Percentiles rank a stretch among this genome's conserved stretches.
Conservation (phyloP, 2,113 vertebrate species). For the Oncorhynchus clarkii region DNA sequence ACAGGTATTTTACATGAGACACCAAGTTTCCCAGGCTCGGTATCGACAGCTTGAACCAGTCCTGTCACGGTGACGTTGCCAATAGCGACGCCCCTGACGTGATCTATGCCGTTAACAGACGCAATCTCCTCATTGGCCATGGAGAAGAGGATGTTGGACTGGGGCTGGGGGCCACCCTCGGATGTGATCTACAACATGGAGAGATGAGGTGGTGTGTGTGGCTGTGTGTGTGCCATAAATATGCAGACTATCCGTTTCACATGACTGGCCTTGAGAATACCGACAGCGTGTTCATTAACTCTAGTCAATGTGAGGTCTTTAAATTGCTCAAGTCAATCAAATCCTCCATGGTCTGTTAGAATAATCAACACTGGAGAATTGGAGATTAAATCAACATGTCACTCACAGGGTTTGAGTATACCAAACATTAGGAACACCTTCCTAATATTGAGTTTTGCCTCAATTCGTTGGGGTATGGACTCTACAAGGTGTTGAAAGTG, state of each 20-base stretch:
- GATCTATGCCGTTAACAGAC: slow-evolving; percentile 74
- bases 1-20: slow-evolving; percentile 79
- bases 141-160: slow-evolving; percentile 92
- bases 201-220: not conserved
- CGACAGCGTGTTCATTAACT: slow-evolving; percentile 1
- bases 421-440: too few relatives aligned
- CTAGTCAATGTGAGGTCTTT: slow-evolving; percentile 1
- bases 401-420: not conserved
- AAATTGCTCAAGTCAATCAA: slow-evolving; percentile 23
- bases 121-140: slow-evolving; percentile 77
- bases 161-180: slow-evolving; percentile 93
- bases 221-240: not conserved
- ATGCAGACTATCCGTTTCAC: not conserved
- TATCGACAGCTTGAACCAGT: slow-evolving; percentile 86
- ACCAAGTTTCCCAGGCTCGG: slow-evolving; percentile 86
- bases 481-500: too few relatives aligned
- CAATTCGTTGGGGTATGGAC: too few relatives aligned
- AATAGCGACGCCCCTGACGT: slow-evolving; percentile 74
- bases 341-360: slow-evolving; percentile 14
- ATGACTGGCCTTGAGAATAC: not conserved
- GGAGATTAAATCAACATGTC: slow-evolving; percentile 11
- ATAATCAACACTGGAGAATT: slow-evolving; percentile 12
- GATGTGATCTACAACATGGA: slow-evolving; percentile 82
- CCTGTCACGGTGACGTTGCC: slow-evolving; percentile 84
- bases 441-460: too few relatives aligned